These are phyloP conservation scores for Oscheius sp. DNA, from an alignment of 2,888 invertebrate genomes.

Conservation along the genomic window DNA sequence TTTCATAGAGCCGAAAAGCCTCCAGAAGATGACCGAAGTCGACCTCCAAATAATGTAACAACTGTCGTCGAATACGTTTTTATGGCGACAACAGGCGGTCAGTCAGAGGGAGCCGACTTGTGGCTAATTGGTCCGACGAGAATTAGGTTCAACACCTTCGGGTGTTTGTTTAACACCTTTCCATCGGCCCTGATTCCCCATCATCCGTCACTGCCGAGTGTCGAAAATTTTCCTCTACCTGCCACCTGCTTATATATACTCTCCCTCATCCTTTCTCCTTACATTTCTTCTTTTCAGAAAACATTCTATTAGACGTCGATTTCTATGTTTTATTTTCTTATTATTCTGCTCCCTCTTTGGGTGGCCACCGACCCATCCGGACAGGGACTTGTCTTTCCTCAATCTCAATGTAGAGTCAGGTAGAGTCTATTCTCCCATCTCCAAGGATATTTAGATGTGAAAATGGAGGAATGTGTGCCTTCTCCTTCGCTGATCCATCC, in stretches of 20 bases:
- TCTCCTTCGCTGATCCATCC: conserved; percentile 37
- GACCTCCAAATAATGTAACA: conserved; percentile 12
- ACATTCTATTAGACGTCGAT: not conserved
- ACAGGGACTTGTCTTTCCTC: conserved; percentile 46
- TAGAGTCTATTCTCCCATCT: conserved; percentile 7
- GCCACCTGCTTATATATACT: too few species aligned
- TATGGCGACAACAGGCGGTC: conserved; percentile 7
- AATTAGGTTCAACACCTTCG: conserved; percentile 7
- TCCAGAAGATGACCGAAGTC: not conserved
- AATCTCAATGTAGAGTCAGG: conserved; percentile 47
- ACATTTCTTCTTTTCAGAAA: not conserved
- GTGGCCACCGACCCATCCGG: conserved; percentile 33
- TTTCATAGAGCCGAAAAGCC: not conserved
- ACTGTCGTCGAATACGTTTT: conserved; percentile 7
- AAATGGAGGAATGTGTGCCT: conserved; percentile 59
- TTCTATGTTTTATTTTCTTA: conserved; percentile 12
- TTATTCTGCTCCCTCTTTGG: conserved; percentile 33
- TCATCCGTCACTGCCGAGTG: not conserved
- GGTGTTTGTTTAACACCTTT: conserved; percentile 14
- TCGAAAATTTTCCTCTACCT: too few species aligned
- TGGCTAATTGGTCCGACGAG: not conserved
- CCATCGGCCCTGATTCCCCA: not conserved
- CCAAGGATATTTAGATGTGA: conserved; percentile 32
- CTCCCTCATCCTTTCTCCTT: too few species aligned
- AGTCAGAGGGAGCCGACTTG: not conserved